A percentile compares a stretch with the other conserved stretches of the same genome.
Conservation (phyloP, 2,888 invertebrate species). For the Tiliacea aurago region DNA sequence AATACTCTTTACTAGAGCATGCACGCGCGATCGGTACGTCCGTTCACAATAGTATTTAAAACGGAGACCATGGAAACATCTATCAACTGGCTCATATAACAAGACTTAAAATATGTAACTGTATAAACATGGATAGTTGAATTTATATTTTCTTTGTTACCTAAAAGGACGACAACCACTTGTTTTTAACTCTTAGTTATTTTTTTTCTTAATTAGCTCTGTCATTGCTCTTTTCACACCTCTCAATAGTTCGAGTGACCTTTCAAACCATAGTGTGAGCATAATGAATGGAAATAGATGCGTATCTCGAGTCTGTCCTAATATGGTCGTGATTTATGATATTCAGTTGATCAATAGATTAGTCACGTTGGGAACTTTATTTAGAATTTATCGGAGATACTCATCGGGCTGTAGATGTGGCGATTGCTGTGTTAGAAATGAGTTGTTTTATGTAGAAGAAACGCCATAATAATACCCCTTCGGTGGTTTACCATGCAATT, state of each 20-base stretch:
- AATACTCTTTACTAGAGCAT: too few relatives aligned
- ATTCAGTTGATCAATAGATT: constrained; percentile 47
- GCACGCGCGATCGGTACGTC: too few relatives aligned
- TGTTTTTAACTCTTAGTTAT: not conserved
- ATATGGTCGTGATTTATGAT: constrained; percentile 58
- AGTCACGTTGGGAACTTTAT: constrained; percentile 38
- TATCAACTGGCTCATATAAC: too few relatives aligned
- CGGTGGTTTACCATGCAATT: too few relatives aligned
- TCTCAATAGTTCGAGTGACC: constrained; percentile 37
- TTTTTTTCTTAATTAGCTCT: constrained; percentile 33
- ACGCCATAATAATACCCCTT: too few relatives aligned
- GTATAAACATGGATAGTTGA: too few relatives aligned
- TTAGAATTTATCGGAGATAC: constrained; percentile 30
- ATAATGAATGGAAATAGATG: constrained; percentile 51
- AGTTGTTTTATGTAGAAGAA: not conserved
- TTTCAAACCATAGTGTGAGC: constrained; percentile 25
- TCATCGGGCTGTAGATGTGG: constrained; percentile 18
- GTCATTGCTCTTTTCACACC: constrained; percentile 41
- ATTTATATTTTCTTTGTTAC: too few relatives aligned
- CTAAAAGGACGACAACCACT: not conserved
- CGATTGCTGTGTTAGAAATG: constrained; percentile 5
- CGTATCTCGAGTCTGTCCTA: constrained; percentile 47
- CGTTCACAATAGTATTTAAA: too few relatives aligned
- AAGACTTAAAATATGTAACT: too few relatives aligned
- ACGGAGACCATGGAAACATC: too few relatives aligned